phyloP scores from a whole-genome alignment of 2,113 vertebrate genomes.

The Notothenia coriiceps region DNA sequence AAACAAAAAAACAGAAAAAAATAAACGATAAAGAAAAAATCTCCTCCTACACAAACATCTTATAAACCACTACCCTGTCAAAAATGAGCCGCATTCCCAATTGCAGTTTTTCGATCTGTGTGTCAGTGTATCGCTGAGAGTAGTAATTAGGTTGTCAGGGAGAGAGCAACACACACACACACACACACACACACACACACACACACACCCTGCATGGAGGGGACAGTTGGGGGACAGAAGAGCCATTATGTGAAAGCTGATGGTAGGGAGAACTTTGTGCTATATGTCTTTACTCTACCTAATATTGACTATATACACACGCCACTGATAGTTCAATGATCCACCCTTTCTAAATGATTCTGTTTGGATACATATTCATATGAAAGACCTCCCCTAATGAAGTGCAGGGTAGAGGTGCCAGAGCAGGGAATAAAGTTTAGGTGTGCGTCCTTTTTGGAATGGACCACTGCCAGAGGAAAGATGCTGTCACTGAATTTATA shows the following conservation, averaged over 20 bases:
- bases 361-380: background rate
- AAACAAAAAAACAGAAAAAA: constrained; percentile 41
- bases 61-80: constrained; percentile 74
- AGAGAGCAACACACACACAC: constrained; percentile 49
- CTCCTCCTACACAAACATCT: constrained; percentile 63
- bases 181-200: constrained; percentile 18
- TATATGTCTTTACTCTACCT: constrained; percentile 26
- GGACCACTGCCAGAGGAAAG: background rate
- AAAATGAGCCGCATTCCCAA: constrained; percentile 62
- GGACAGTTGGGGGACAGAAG: constrained; percentile 60
- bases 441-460: background rate
- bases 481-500: constrained; percentile 11
- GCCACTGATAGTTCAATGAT: constrained; percentile 3
- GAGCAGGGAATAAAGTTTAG: background rate
- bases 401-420: background rate
- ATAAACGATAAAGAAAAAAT: constrained; percentile 30
- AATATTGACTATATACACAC: constrained; percentile 25
- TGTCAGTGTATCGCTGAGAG: constrained; percentile 69
- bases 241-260: constrained; percentile 59
- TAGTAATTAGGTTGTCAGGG: constrained; percentile 79
- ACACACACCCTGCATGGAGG: constrained; percentile 19
- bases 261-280: constrained; percentile 40
- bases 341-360: background rate
- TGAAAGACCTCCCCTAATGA: background rate
- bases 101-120: constrained; percentile 70